Conservation (phyloP, 2,888 invertebrate species). For the Sesamia inferens region DNA sequence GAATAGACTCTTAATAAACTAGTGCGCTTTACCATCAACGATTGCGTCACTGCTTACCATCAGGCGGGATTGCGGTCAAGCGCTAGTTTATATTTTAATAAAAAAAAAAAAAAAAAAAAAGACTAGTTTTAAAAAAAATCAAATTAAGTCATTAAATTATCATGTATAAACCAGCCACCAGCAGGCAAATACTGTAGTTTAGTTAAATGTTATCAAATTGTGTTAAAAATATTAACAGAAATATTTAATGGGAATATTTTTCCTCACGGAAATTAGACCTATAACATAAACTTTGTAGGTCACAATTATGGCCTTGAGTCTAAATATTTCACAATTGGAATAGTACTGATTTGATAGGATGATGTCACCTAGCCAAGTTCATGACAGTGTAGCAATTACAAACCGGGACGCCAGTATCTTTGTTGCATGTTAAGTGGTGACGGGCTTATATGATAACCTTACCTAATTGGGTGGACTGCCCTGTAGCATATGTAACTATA, state of each 20-base stretch:
- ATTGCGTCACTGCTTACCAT: too few species aligned
- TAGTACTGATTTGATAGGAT: conserved; percentile 75
- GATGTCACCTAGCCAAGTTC: conserved; percentile 81
- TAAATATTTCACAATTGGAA: conserved; percentile 73
- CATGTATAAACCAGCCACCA: too few species aligned
- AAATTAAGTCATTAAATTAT: neutral
- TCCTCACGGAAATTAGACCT: conserved; percentile 46
- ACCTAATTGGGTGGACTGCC: conserved; percentile 58
- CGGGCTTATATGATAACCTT: conserved; percentile 73
- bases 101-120: too few species aligned
- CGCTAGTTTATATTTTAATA: too few species aligned
- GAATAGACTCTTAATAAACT: too few species aligned
- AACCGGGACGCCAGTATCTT: conserved; percentile 62
- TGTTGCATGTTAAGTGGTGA: conserved; percentile 78
- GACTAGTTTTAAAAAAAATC: too few species aligned
- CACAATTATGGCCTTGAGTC: conserved; percentile 70
- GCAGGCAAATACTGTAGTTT: conserved; percentile 11
- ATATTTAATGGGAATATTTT: conserved; percentile 7
- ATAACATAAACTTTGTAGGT: conserved; percentile 46
- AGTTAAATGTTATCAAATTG: conserved; percentile 5
- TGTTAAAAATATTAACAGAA: neutral
- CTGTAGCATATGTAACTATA: conserved; percentile 7
- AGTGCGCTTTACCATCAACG: too few species aligned
- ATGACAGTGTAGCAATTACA: conserved; percentile 74
- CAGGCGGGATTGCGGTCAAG: too few species aligned